These are phyloP conservation scores for Enteromius paludinosus DNA, from an alignment of 2,797 vertebrate species.

Conservation along the genomic window DNA sequence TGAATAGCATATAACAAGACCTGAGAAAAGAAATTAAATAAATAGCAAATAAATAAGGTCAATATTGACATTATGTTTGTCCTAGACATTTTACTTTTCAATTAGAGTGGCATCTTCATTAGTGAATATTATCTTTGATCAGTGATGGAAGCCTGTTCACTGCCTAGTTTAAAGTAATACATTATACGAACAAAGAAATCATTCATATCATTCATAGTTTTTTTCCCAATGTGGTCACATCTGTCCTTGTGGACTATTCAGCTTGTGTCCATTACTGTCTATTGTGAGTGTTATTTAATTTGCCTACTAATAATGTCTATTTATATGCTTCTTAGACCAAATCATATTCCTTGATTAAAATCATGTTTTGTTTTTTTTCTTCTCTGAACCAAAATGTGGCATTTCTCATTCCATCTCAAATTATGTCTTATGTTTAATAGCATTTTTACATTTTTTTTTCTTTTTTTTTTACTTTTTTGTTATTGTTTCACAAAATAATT, in stretches of 20 bases:
- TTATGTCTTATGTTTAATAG: not conserved
- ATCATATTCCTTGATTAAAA: not conserved
- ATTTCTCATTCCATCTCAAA: not conserved
- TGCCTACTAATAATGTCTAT: not conserved
- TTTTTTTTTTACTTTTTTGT: too few species aligned
- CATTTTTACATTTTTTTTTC: not conserved
- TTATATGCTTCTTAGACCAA: not conserved
- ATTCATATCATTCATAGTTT: not conserved
- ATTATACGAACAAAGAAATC: conserved; percentile 7
- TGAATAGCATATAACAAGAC: not conserved
- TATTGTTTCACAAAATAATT: not conserved
- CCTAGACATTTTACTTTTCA: conserved; percentile 8
- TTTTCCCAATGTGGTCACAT: not conserved
- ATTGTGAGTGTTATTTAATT: not conserved
- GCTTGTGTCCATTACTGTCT: not conserved
- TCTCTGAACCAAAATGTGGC: not conserved
- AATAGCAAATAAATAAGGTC: not conserved
- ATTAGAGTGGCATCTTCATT: not conserved
- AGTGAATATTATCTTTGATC: conserved; percentile 24
- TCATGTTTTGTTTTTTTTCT: not conserved
- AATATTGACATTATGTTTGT: conserved; percentile 2
- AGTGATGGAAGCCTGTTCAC: not conserved
- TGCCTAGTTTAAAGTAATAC: conserved; percentile 1
- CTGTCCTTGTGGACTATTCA: not conserved
- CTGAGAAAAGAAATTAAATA: not conserved